Percentiles rank a stretch among this genome's conserved stretches.
phyloP scores from a whole-genome alignment of 2,113 vertebrate species.

The Lonchura striata region DNA sequence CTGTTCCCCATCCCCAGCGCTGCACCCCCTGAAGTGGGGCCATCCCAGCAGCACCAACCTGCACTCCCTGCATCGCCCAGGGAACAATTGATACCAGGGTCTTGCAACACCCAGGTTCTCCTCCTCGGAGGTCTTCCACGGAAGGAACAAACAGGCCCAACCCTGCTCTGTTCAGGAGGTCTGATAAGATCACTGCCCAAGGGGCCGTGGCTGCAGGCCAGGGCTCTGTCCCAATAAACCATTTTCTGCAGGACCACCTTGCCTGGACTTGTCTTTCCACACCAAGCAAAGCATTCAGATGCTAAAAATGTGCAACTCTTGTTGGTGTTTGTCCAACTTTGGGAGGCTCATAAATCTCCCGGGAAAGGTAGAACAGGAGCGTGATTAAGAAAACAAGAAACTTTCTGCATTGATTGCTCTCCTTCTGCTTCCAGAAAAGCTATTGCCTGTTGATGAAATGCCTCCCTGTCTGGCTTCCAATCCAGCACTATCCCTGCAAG shows the following conservation, averaged over 20 bases:
- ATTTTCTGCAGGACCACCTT: conserved; percentile 63
- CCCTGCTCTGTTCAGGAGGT: conserved; percentile 58
- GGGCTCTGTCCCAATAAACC: conserved; percentile 53
- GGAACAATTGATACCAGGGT: not conserved
- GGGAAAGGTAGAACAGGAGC: conserved; percentile 2
- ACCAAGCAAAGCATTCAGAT: conserved; percentile 33
- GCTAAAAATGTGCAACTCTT: conserved; percentile 45
- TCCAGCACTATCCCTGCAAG: not conserved
- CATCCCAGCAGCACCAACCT: not conserved
- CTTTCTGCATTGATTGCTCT: conserved; percentile 23
- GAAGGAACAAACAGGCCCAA: conserved; percentile 59
- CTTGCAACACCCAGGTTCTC: conserved; percentile 50
- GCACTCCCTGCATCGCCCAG: not conserved
- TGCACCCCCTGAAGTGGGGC: not conserved
- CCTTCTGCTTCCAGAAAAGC: conserved; percentile 15
- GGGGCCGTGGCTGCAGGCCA: conserved; percentile 58
- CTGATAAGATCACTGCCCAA: conserved; percentile 60
- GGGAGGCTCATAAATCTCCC: conserved; percentile 37
- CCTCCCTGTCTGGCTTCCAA: conserved; percentile 6
- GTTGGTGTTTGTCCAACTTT: conserved; percentile 43
- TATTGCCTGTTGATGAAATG: conserved; percentile 51
- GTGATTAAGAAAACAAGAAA: conserved; percentile 44
- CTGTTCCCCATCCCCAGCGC: not conserved
- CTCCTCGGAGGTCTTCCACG: conserved; percentile 58
- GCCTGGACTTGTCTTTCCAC: conserved; percentile 40